Conservation (phyloP, 2,113 vertebrate genomes). For the Uropsilus gracilis region DNA sequence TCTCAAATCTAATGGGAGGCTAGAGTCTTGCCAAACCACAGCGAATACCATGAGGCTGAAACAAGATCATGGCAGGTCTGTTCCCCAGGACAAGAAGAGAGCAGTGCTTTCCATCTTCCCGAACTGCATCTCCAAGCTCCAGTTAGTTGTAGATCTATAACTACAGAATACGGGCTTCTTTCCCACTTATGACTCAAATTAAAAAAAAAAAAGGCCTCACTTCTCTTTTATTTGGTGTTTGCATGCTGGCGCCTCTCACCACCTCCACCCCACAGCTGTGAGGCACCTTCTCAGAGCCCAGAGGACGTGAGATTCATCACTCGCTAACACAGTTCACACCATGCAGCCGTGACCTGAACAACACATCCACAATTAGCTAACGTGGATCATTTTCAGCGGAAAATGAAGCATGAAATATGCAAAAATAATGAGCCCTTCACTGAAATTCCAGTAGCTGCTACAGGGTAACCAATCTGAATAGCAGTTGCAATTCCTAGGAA, state of each 20-base stretch:
- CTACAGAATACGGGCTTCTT: background rate
- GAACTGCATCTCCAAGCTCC: background rate
- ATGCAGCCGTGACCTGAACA: slow-evolving; percentile 29
- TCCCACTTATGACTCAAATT: background rate
- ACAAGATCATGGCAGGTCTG: background rate
- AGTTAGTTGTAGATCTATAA: background rate
- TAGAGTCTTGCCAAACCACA: background rate
- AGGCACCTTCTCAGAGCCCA: slow-evolving; percentile 10
- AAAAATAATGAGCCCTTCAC: slow-evolving; percentile 72
- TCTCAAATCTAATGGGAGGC: background rate
- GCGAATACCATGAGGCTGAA: background rate
- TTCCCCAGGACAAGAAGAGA: background rate
- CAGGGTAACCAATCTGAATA: slow-evolving; percentile 57
- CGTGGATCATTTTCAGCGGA: slow-evolving; percentile 59
- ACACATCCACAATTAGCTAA: slow-evolving; percentile 69
- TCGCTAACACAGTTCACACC: background rate
- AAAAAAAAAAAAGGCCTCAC: background rate
- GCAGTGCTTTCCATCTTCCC: background rate
- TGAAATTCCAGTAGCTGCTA: slow-evolving; percentile 53
- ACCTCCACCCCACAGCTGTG: background rate
- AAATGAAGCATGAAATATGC: slow-evolving; percentile 72
- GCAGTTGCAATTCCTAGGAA: slow-evolving; percentile 40
- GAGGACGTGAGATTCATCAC: background rate
- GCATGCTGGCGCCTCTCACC: background rate
- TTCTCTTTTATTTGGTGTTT: background rate